Percentiles rank a stretch among this genome's conserved stretches.
Evolutionary conservation across 2,113 vertebrate species (phyloP).

Genomic region (Melanocharis versteri): DNA sequence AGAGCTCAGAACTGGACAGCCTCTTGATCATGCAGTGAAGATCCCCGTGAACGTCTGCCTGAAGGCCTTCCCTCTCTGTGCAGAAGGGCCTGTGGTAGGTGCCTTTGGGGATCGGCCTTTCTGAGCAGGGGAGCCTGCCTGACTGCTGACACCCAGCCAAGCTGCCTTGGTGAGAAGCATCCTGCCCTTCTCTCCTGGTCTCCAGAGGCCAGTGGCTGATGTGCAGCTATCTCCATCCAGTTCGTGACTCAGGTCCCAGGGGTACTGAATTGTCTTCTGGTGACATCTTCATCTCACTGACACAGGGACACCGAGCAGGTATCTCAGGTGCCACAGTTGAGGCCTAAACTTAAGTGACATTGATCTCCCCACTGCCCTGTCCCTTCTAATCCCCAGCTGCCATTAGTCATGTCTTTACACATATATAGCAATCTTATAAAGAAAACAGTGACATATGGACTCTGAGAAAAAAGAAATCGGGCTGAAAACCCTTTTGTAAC

Average conservation of each 20-base stretch:
- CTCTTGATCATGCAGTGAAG: neutral
- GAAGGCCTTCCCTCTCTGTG: neutral
- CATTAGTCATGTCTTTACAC: neutral
- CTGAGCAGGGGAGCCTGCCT: neutral
- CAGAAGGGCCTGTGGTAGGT: neutral
- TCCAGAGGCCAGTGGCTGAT: neutral
- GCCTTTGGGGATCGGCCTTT: neutral
- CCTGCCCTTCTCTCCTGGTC: neutral
- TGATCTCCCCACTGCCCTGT: neutral
- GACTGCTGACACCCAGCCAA: neutral
- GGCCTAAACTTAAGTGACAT: neutral
- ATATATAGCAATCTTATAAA: neutral
- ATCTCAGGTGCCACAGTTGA: neutral
- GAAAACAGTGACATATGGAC: neutral
- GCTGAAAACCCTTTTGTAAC: constrained; percentile 2
- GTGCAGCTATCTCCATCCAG: neutral
- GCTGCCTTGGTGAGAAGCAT: neutral
- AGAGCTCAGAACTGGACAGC: neutral
- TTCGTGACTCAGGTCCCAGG: neutral
- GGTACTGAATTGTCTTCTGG: neutral
- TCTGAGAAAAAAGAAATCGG: neutral
- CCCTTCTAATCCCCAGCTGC: neutral
- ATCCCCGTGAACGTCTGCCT: neutral
- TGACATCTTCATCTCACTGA: neutral
- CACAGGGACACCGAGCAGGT: neutral